These are phyloP conservation scores for Nilaparvata lugens DNA, from an alignment of 1,140 invertebrate species.

Conservation along the genomic window DNA sequence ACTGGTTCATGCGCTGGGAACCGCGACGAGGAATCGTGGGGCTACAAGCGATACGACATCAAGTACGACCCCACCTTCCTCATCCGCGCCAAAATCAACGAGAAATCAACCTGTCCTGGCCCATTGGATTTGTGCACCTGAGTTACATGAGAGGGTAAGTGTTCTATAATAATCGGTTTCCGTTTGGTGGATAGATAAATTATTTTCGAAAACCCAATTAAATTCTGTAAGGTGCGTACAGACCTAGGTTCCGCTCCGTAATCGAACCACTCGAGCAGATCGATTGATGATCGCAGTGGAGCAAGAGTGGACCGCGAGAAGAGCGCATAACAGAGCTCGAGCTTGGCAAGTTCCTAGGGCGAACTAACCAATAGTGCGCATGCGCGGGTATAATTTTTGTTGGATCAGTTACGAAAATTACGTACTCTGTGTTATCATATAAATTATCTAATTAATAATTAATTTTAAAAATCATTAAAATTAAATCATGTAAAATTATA, in stretches of 20 bases:
- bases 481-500: no score
- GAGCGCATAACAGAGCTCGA: no score
- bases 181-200: slow-evolving; percentile 6
- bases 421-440: no score
- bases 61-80: slow-evolving; percentile 58
- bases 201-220: background rate
- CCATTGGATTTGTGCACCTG: slow-evolving; percentile 59
- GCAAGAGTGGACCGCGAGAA: no score
- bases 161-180: no score
- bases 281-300: no score
- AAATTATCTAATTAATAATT: no score
- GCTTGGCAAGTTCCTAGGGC: no score
- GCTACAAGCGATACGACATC: slow-evolving; percentile 59
- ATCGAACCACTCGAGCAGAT: background rate
- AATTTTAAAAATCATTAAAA: no score
- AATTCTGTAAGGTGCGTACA: background rate
- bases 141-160: slow-evolving; percentile 68
- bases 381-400: no score
- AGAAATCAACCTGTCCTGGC: slow-evolving; percentile 47
- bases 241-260: background rate
- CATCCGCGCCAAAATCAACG: slow-evolving; percentile 51
- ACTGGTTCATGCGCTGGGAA: slow-evolving; percentile 65
- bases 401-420: no score
- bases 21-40: slow-evolving; percentile 45
- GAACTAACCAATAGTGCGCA: no score